Percentiles rank a stretch among this genome's conserved stretches.
phyloP scores from a whole-genome alignment of 2,113 vertebrate genomes.

The Gadus macrocephalus region DNA sequence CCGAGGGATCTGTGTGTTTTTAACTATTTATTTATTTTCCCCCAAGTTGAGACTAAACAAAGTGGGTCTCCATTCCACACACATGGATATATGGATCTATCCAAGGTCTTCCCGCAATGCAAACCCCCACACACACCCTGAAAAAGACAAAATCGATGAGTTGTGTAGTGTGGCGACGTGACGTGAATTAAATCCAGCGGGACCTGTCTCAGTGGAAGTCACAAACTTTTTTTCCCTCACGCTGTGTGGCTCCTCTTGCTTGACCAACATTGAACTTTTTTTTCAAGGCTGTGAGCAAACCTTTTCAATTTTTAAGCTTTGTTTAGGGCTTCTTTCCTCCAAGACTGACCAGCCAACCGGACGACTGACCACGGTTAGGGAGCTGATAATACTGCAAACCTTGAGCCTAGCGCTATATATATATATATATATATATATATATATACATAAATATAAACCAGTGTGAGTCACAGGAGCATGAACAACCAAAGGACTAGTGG shows the following conservation, averaged over 20 bases:
- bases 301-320: slow-evolving; percentile 30
- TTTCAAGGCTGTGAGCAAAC: slow-evolving; percentile 22
- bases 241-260: slow-evolving; percentile 28
- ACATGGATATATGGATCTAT: slow-evolving; percentile 29
- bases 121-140: slow-evolving; percentile 14
- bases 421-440: too few relatives aligned
- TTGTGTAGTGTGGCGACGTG: neutral
- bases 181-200: slow-evolving; percentile 35
- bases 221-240: neutral
- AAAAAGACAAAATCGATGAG: slow-evolving; percentile 2
- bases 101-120: slow-evolving; percentile 9
- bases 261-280: slow-evolving; percentile 26
- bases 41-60: slow-evolving; percentile 23
- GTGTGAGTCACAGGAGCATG: too few relatives aligned
- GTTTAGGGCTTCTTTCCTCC: neutral
- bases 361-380: too few relatives aligned
- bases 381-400: too few relatives aligned
- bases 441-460: too few relatives aligned
- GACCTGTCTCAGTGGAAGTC: slow-evolving; percentile 19
- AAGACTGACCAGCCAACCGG: too few relatives aligned
- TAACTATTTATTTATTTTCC: slow-evolving; percentile 21
- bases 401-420: too few relatives aligned
- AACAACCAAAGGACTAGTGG: too few relatives aligned
- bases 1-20: slow-evolving; percentile 17
- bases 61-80: neutral